Evolutionary conservation across 1,140 invertebrate species (phyloP), one percentile per base, ranked within the genome.

Genomic region (Hestina assimilis): DNA sequence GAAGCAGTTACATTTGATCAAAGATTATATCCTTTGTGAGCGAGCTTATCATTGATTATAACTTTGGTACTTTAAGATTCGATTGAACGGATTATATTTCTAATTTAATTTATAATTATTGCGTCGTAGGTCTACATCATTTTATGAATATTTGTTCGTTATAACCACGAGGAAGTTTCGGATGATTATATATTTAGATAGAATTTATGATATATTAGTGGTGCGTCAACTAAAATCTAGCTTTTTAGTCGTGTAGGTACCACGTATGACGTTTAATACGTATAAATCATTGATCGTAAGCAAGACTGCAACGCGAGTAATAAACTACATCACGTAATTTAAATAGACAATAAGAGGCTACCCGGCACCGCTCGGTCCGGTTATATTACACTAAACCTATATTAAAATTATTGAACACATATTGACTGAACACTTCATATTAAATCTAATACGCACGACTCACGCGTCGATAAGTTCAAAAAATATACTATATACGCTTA

Each of bases 381-480:
- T 59, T 51, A 59, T 63, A 33, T 54, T 46, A 61, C 31, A 31
- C 52, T 62, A 62, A 68, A 66, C 69, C 59, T 71, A 70, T 57
- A 63, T 56, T 69, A 62, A 69, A 42, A 61, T 66, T 71, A 80
- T 63, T 85, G 82, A 86, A 86, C 83, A 86, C 80, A 86, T 80
- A 82, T 54, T 65, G 69, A 79, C 59, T 86, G 83, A 86, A 86
- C 83, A 86, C 83, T 81, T 46, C 52, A 54, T 76, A 61, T 72
- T 65, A 66, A 57, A 65, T 61, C 64, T 66, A 72, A 66, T 65
- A 66, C 40, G 61, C 48, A 66, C 63, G 60, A 69, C 33, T 46
- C 57, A 65, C 38, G 33, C 54, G 45, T 4, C 48, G 57, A 72
- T 62, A 68, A 40, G 62, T 72, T 66, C 71, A 67, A 64, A 75